Evolutionary conservation across 1,140 invertebrate genomes (phyloP), one percentile per base, ranked within the genome.

Genomic region (Diorhabda elongata): DNA sequence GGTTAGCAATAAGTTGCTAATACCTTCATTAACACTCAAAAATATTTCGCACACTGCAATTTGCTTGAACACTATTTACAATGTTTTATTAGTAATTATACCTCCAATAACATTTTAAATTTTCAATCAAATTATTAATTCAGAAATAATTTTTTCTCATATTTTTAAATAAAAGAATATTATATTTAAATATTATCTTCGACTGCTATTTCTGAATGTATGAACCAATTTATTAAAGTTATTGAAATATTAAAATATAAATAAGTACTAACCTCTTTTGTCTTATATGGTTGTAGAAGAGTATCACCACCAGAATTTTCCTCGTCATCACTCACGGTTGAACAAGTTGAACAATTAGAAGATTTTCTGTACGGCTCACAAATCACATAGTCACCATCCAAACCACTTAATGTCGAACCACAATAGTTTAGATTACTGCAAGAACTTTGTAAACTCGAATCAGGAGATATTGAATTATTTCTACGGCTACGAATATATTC

Each of bases 271-370:
- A 85, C 84, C 82, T 83, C 79, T 77, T 69, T 80, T 80, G 65
- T 57, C 65, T 69, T 75, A 42, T 64, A 66, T 26, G 78, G 78
- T 44, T 80, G 80, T 11, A 82, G 74, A 71, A 80, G 81, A 69
- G 82, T 82, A 58, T 66, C 69, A 43, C 58, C 11, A 7, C 57
- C 26, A 8, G 68, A n/a, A 58, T 84, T 84, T 68, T 89, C 88
- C 42, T 91, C 90, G 57, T 90, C 89, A 57, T 87, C 89, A 74
- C 90, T 92, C 2, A 86, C 78, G 26, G 85, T 87, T 3, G 86
- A 87, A 73, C 83, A 87, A 3, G 85, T 87, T 43, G 86, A 88
- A 76, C 88, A 89, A 73, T 87, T 85, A 3, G 88, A 89, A 3
- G 84, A 83, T 75, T 90, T 89, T 56, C 88, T 82, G 9, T 82